Percentiles rank a stretch among this genome's conserved stretches.
These are phyloP conservation scores for Arrhamphus sclerolepis DNA, from an alignment of 2,797 vertebrate species.

Conservation along the genomic window DNA sequence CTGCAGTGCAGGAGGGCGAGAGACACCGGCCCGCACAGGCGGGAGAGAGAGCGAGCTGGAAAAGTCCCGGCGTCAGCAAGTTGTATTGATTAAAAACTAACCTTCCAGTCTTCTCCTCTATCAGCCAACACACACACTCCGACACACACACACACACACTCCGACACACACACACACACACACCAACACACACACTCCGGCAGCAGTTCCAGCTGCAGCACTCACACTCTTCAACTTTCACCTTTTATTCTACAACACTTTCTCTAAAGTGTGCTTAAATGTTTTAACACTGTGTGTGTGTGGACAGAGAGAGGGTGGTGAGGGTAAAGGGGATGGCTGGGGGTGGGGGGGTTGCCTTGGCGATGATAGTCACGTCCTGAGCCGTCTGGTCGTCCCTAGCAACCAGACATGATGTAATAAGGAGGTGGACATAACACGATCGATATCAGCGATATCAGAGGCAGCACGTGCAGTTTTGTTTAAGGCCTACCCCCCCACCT, in stretches of 20 bases:
- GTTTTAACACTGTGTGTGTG: constrained; percentile 14
- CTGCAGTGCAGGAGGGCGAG: constrained; percentile 82
- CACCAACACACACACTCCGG: constrained; percentile 8
- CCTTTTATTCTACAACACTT: constrained; percentile 36
- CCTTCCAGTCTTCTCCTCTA: constrained; percentile 94
- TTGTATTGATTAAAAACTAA: constrained; percentile 99
- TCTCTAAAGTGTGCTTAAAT: constrained; percentile 56
- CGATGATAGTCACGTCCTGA: constrained; percentile 96
- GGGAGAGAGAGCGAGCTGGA: constrained; percentile 71
- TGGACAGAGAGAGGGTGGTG: constrained; percentile 61
- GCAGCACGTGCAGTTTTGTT: constrained; percentile 90
- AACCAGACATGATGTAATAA: constrained; percentile 99
- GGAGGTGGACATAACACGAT: constrained; percentile 87
- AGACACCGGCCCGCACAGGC: constrained; percentile 34
- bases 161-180: constrained; percentile 61
- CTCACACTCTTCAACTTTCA: constrained; percentile 27
- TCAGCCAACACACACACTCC: constrained; percentile 66
- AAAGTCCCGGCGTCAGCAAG: constrained; percentile 95
- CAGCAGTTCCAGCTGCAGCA: no score
- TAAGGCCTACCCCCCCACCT: no score
- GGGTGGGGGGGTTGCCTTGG: constrained; percentile 75
- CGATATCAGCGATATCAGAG: constrained; percentile 3
- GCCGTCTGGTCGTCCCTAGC: constrained; percentile 94
- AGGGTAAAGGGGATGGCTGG: constrained; percentile 53
- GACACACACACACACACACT: constrained; percentile 70